Conservation (phyloP, 2,888 invertebrate species). For the Glyphotaelius pellucidus region DNA sequence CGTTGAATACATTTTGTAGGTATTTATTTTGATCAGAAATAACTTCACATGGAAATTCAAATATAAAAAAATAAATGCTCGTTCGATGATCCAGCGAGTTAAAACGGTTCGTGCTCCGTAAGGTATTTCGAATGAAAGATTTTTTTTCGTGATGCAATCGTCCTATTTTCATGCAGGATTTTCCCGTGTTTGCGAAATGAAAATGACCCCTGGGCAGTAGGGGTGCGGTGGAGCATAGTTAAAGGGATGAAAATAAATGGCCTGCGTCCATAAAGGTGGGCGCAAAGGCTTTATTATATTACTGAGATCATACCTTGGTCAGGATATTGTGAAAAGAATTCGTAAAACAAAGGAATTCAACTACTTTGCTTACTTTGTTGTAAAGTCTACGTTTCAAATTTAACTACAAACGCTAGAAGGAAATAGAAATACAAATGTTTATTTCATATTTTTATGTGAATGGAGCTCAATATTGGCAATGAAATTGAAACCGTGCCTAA, state of each 20-base stretch:
- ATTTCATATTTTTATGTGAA: no score
- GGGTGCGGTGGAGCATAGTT: background rate
- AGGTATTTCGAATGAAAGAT: background rate
- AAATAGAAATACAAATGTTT: no score
- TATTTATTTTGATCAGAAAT: background rate
- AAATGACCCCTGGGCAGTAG: conserved; percentile 5
- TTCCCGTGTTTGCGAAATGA: conserved; percentile 2
- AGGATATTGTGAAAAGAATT: background rate
- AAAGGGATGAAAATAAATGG: conserved; percentile 19
- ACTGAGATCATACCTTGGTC: background rate
- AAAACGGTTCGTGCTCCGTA: background rate
- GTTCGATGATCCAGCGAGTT: background rate
- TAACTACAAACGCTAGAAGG: no score
- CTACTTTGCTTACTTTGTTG: background rate
- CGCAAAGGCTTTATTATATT: conserved; percentile 26
- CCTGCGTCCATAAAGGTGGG: conserved; percentile 11
- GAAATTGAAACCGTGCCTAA: no score
- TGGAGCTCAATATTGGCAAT: no score
- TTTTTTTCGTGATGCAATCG: background rate
- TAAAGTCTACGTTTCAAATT: no score
- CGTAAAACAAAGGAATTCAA: background rate
- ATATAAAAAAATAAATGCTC: background rate
- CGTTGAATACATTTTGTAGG: background rate
- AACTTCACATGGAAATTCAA: background rate
- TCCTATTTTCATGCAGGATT: background rate